Evolutionary conservation across 2,113 vertebrate genomes (phyloP), one percentile per base, ranked within the genome.

Genomic region (Phalacrocorax brasilianus): DNA sequence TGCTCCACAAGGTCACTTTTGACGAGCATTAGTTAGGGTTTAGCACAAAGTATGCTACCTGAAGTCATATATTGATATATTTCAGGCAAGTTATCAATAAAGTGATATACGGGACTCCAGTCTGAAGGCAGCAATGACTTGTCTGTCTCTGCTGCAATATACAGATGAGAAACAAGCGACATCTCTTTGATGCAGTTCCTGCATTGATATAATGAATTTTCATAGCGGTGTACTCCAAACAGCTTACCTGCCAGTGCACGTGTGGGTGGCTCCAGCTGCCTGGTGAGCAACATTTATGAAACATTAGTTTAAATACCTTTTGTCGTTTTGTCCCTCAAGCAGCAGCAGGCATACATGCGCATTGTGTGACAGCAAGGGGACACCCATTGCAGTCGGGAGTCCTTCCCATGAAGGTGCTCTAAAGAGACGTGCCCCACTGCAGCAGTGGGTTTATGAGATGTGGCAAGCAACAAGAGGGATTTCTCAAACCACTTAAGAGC

Each of bases 301-400:
- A 58, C 16, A 27, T 22, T 18, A 35, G 8, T 18, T n/a, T 44
- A 53, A 68, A 38, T 47, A 52, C 24, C n/a, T n/a, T 22, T 5
- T 47, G 62, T 9, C 13, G 11, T 17, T 66, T 24, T 50, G 55
- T 58, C 42, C 59, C 56, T 74, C 30, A 20, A 30, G 82, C 62
- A 47, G 28, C 50, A 75, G 40, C 62, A 35, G 77, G 21, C 2
- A 0, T 24, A 14, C 12, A 0, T 0, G 8, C 1, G 1, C 2
- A 0, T 9, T 7, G 16, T 16, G 33, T 14, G 50, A 9, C 9
- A 28, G 11, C 5, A 1, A 23, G 56, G 18, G 49, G 44, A 45
- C 1, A 1, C 21, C 50, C 32, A 3, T 12, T 0, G 0, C 8
- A 18, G 24, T 2, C 7, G 1, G n/a, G n/a, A 53, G 44, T 16